Evolutionary conservation across 2,888 invertebrate genomes (phyloP).

Genomic region (Heterodera filipjevi): DNA sequence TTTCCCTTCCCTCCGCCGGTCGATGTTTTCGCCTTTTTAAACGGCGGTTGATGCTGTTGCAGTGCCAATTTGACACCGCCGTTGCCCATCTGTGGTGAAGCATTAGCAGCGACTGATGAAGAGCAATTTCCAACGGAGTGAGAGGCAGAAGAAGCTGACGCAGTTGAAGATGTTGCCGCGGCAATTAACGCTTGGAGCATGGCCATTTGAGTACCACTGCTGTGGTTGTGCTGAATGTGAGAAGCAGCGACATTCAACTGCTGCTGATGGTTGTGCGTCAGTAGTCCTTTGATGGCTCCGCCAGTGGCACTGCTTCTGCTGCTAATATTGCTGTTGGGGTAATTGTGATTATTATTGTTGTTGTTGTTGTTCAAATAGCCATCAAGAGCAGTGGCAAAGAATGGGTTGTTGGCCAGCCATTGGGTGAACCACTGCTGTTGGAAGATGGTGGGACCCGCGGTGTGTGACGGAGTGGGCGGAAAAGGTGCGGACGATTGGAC

Average conservation of each 20-base stretch:
- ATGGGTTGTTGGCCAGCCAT: constrained; percentile 27
- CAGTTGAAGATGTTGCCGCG: constrained; percentile 2
- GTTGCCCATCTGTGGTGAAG: not conserved
- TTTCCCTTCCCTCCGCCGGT: constrained; percentile 16
- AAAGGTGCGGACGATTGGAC: not conserved
- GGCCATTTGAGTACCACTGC: not conserved
- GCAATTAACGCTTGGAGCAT: not conserved
- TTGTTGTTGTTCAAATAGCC: not conserved
- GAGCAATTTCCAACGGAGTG: not conserved
- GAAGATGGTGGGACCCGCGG: not conserved
- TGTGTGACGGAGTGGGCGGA: not conserved
- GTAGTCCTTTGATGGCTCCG: not conserved
- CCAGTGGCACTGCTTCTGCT: not conserved
- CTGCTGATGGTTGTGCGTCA: not conserved
- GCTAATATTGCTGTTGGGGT: no score
- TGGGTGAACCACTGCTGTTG: constrained; percentile 26
- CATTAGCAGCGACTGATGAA: not conserved
- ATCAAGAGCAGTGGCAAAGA: constrained; percentile 10
- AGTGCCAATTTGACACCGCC: not conserved
- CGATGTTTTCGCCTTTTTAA: constrained; percentile 10
- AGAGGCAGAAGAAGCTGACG: not conserved
- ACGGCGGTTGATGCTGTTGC: not conserved
- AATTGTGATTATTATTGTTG: no score
- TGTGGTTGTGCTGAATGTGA: no score
- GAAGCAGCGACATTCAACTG: not conserved